Evolutionary conservation across 2,888 invertebrate genomes (phyloP).

Genomic region (Cotesia congregata): DNA sequence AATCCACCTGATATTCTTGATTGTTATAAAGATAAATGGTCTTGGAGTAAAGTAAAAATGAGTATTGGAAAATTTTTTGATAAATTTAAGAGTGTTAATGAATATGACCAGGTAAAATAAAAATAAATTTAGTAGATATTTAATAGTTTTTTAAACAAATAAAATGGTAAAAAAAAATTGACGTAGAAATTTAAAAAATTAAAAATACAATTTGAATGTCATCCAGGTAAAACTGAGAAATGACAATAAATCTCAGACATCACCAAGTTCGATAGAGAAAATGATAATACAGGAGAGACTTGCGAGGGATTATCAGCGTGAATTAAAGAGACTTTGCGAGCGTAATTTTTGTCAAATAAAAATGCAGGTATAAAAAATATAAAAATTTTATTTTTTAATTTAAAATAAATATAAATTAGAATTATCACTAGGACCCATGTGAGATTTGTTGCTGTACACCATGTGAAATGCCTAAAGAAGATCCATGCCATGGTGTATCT

Average conservation of each 20-base stretch:
- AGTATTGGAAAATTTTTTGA: neutral
- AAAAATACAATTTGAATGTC: neutral
- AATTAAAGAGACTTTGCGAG: neutral
- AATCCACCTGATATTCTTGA: neutral
- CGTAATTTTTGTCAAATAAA: slow-evolving; percentile 1
- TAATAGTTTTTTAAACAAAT: no score
- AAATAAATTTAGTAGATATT: no score
- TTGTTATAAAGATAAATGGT: neutral
- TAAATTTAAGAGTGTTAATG: neutral
- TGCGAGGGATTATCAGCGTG: neutral
- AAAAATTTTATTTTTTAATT: no score
- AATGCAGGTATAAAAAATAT: neutral
- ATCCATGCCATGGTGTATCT: slow-evolving; percentile 2
- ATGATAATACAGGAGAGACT: neutral
- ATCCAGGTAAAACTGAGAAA: neutral
- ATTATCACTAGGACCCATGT: neutral
- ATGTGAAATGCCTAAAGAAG: neutral
- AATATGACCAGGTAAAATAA: neutral
- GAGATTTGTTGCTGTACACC: slow-evolving; percentile 12
- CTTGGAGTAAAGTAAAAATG: neutral
- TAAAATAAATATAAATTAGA: neutral
- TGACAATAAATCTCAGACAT: neutral
- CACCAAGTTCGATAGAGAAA: neutral
- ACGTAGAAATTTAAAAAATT: neutral
- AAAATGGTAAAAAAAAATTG: neutral